These are phyloP conservation scores for Cataglyphis hispanica DNA, from an alignment of 1,140 invertebrate species.

Conservation along the genomic window DNA sequence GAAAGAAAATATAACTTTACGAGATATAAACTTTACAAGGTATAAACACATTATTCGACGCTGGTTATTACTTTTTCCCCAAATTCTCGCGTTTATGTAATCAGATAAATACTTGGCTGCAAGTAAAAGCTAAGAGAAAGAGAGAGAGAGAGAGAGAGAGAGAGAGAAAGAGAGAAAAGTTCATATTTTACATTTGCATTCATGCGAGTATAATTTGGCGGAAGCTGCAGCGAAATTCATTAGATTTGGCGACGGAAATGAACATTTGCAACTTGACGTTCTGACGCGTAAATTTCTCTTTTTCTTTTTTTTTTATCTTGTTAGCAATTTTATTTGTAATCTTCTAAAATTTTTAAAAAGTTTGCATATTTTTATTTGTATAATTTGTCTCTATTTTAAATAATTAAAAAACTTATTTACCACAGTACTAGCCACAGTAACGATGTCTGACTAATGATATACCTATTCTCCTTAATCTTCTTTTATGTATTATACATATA, in stretches of 20 bases:
- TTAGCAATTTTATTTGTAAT: slow-evolving; percentile 26
- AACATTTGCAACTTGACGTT: slow-evolving; percentile 43
- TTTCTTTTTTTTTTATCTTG: slow-evolving; percentile 1
- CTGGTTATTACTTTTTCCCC: slow-evolving; percentile 25
- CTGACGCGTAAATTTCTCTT: slow-evolving; percentile 33
- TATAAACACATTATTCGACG: slow-evolving; percentile 2
- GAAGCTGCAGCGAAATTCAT: slow-evolving; percentile 41
- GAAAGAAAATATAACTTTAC: slow-evolving; percentile 7
- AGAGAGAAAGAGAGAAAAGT: not conserved
- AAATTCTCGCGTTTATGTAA: slow-evolving; percentile 32
- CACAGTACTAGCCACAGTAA: not conserved
- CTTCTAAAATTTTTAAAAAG: not conserved
- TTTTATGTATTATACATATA: not conserved
- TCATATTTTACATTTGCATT: slow-evolving; percentile 34
- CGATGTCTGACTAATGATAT: slow-evolving; percentile 1
- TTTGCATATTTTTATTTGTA: slow-evolving; percentile 4
- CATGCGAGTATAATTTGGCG: slow-evolving; percentile 32
- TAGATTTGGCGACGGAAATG: slow-evolving; percentile 42
- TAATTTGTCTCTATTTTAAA: not conserved
- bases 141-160: not conserved
- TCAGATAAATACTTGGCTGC: slow-evolving; percentile 43
- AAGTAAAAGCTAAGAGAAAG: slow-evolving; percentile 1
- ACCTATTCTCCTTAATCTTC: slow-evolving; percentile 2
- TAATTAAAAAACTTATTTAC: not conserved
- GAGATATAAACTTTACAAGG: slow-evolving; percentile 1